These are phyloP conservation scores for Scalopus aquaticus DNA, from an alignment of 2,113 vertebrate species.

Conservation along the genomic window DNA sequence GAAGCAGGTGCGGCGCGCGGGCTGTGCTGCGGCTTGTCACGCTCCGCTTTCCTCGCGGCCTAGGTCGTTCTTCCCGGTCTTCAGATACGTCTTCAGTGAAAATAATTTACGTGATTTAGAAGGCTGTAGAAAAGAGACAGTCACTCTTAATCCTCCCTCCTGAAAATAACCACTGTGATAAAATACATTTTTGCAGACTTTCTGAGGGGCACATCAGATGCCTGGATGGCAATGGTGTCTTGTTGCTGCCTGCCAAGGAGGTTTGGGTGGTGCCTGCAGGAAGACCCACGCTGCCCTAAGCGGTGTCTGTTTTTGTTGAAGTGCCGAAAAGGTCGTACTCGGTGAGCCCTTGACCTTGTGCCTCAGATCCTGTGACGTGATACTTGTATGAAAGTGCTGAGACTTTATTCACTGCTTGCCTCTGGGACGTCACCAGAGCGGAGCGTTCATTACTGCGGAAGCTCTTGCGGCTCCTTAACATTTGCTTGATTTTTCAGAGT, in stretches of 20 bases:
- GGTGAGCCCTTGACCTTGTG: too few relatives aligned
- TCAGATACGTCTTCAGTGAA: not conserved
- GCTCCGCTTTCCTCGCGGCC: not conserved
- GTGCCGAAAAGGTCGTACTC: not conserved
- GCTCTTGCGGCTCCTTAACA: not conserved
- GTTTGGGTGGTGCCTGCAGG: not conserved
- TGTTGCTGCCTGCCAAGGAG: not conserved
- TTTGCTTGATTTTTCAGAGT: slow-evolving; percentile 25
- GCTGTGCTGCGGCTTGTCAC: too few relatives aligned
- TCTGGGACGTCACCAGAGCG: not conserved
- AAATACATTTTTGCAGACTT: not conserved
- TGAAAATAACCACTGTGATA: not conserved
- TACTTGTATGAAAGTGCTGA: not conserved
- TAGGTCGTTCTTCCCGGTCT: not conserved
- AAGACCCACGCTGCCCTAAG: not conserved
- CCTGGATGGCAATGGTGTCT: not conserved
- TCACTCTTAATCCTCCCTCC: not conserved
- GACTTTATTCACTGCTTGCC: not conserved
- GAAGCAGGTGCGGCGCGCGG: slow-evolving; percentile 89
- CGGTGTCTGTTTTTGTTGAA: not conserved
- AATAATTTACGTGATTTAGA: not conserved
- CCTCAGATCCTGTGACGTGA: not conserved
- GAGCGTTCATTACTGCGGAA: not conserved
- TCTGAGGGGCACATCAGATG: too few relatives aligned
- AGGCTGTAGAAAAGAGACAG: slow-evolving; percentile 8